Evolutionary conservation across 2,888 invertebrate genomes (phyloP), one percentile per base, ranked within the genome.

Genomic region (Drosophila neutralis): DNA sequence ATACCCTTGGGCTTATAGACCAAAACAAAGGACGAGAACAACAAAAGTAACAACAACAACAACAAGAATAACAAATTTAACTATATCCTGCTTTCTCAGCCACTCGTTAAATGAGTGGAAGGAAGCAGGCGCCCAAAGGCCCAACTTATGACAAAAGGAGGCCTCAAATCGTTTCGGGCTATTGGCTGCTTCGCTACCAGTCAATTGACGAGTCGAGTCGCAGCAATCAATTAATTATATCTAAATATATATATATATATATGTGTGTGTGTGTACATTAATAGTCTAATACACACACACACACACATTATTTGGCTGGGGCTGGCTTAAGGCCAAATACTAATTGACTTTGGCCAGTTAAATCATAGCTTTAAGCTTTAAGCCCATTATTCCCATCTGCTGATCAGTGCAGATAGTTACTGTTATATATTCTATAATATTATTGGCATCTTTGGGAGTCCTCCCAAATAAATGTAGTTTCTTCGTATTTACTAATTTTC

Each of bases 1-100:
- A 88, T 88, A 88, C 86, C 87, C 86, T 82, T 79, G 78, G 80
- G 75, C 69, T 80, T 66, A 68, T 69, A 53, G 66, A 65, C 74
- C 70, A 67, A 72, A 78, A 70, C 70, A 72, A 64, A 40, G 51
- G 56, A 42, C 15, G 35, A 57, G 27, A 38, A 36, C 38, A 24
- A 45, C 45, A 24, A 8, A 45, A 40, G n/a, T 36, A 57, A 45
- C 58, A 57, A 61, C 21, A 36, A 36, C 36, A 36, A 35, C 24
- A 21, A 36, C 38, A 40, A n/a, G n/a, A n/a, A 27, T 24, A 60
- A 40, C 51, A 53, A 64, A 49, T 63, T 45, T n/a, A 38, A 27
- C 35, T 38, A 27, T 29, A 49, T 21, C 29, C 49, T 64, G 56
- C 56, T 38, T 51, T n/a, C 33, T 42, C 48, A 51, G 31, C 29